phyloP scores from a whole-genome alignment of 53 echinoderm and acorn worm species.

The Astropecten irregularis region DNA sequence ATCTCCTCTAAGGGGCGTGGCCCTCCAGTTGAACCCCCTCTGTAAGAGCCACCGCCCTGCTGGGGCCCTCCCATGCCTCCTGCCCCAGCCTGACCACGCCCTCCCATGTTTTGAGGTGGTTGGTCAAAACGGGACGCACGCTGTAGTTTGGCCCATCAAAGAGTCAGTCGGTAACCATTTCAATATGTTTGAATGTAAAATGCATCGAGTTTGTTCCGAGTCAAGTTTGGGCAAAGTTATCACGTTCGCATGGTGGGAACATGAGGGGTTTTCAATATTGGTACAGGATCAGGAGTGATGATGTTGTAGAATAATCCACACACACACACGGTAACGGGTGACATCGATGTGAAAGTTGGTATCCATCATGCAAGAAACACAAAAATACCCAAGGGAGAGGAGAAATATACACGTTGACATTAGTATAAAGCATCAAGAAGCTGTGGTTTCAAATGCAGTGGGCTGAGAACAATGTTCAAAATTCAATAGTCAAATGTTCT shows the following conservation, averaged over 20 bases:
- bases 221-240: background rate
- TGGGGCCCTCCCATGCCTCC: constrained; percentile 50
- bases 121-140: constrained; percentile 53
- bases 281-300: constrained; percentile 36
- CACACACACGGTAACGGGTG: constrained; percentile 38
- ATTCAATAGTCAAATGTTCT: too few species aligned
- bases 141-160: background rate
- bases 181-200: background rate
- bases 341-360: constrained; percentile 52
- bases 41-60: constrained; percentile 48
- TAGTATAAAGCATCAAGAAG: background rate
- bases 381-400: constrained; percentile 47
- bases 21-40: constrained; percentile 36
- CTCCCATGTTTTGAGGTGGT: constrained; percentile 43
- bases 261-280: constrained; percentile 36
- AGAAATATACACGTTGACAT: constrained; percentile 39
- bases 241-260: constrained; percentile 3
- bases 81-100: constrained; percentile 49
- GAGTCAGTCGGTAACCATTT: constrained; percentile 3
- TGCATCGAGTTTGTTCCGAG: too few species aligned
- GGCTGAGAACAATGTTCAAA: too few species aligned
- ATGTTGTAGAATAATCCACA: constrained; percentile 41
- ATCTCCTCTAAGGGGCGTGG: constrained; percentile 51
- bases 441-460: too few species aligned
- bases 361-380: constrained; percentile 56